phyloP scores from a whole-genome alignment of 2,888 invertebrate species.

The Onchidella celtica region DNA sequence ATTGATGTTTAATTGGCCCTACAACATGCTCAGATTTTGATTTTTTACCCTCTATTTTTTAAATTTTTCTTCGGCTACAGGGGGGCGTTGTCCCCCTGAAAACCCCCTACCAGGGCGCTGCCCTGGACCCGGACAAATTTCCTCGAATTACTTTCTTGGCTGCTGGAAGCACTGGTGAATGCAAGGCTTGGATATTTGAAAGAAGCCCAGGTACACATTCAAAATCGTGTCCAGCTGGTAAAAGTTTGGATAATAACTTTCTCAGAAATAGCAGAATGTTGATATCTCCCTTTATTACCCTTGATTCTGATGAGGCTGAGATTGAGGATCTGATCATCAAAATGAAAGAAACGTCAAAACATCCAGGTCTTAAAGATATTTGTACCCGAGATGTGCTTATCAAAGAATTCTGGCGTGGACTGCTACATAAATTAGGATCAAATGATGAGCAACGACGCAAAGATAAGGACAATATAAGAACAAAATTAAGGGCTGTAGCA shows the following conservation, averaged over 20 bases:
- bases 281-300: background rate
- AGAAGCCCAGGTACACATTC: background rate
- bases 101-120: too few relatives aligned
- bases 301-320: background rate
- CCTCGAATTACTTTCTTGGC: too few relatives aligned
- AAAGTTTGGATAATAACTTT: background rate
- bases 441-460: background rate
- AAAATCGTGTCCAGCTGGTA: background rate
- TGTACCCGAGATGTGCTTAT: background rate
- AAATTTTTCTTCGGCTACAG: too few relatives aligned
- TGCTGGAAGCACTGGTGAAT: too few relatives aligned
- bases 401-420: background rate
- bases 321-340: background rate
- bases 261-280: slow-evolving; percentile 8
- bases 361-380: background rate
- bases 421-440: slow-evolving; percentile 1
- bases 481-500: slow-evolving; percentile 4
- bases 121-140: too few relatives aligned
- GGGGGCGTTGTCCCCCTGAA: too few relatives aligned
- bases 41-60: too few relatives aligned
- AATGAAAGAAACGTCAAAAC: slow-evolving; percentile 11
- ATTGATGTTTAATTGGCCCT: too few relatives aligned
- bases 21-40: too few relatives aligned
- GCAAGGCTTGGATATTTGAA: slow-evolving; percentile 6
- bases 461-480: slow-evolving; percentile 24